Evolutionary conservation across 2,888 invertebrate genomes (phyloP).

Genomic region (Troglohyphantes excavatus): DNA sequence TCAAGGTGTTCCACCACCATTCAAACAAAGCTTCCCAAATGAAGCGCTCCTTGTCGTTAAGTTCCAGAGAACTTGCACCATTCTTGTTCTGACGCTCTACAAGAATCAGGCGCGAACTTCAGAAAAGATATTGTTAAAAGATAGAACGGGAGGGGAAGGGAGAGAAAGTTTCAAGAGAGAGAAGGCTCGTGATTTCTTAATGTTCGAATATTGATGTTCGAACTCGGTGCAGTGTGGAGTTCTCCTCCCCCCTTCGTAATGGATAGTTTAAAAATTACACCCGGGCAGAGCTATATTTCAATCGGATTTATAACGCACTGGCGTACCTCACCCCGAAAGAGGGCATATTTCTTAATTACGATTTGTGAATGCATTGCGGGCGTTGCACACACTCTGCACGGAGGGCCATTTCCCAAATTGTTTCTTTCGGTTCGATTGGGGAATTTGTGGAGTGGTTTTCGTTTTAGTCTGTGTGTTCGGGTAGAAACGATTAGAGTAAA

Average conservation of each 20-base stretch:
- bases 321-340: slow-evolving; percentile 55
- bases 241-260: slow-evolving; percentile 33
- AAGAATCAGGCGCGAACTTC: slow-evolving; percentile 11
- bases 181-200: slow-evolving; percentile 73
- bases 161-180: slow-evolving; percentile 55
- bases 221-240: slow-evolving; percentile 30
- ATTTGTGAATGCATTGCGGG: slow-evolving; percentile 26
- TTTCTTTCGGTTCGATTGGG: slow-evolving; percentile 5
- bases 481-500: no score
- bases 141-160: slow-evolving; percentile 63
- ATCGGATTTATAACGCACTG: slow-evolving; percentile 51
- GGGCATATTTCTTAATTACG: slow-evolving; percentile 58
- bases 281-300: slow-evolving; percentile 68
- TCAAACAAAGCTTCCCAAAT: not conserved
- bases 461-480: not conserved
- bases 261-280: slow-evolving; percentile 78
- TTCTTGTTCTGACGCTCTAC: not conserved
- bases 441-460: not conserved
- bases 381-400: slow-evolving; percentile 4
- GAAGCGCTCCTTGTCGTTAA: no score
- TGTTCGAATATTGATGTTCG: slow-evolving; percentile 77
- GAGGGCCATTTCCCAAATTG: slow-evolving; percentile 35
- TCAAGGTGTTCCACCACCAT: no score
- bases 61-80: slow-evolving; percentile 18
- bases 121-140: slow-evolving; percentile 76